Conservation (phyloP, 2,888 invertebrate genomes). For the Lissocephala sabroskyi region DNA sequence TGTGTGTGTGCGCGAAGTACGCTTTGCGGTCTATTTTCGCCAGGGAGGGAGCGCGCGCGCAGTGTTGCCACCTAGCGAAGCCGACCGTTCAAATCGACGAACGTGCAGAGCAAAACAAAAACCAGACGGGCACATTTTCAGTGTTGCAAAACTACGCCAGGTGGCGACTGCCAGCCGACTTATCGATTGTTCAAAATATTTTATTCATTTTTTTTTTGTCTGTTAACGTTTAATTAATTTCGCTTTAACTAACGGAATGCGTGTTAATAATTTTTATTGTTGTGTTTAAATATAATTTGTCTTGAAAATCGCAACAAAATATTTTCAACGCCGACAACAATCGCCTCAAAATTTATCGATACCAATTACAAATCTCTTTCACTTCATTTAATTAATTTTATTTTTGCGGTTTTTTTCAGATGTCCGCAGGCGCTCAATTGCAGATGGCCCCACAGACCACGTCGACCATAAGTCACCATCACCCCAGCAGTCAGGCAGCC, state of each 20-base stretch:
- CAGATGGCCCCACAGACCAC: slow-evolving; percentile 97
- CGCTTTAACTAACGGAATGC: no score
- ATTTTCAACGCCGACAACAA: not conserved
- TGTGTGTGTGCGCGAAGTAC: slow-evolving; percentile 13
- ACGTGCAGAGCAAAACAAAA: slow-evolving; percentile 52
- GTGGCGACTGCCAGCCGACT: not conserved
- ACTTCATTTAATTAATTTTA: not conserved
- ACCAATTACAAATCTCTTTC: not conserved
- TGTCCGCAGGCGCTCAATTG: slow-evolving; percentile 97
- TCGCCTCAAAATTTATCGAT: not conserved
- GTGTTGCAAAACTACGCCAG: slow-evolving; percentile 24
- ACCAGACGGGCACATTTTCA: slow-evolving; percentile 8
- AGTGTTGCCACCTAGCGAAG: slow-evolving; percentile 41
- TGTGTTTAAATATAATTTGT: not conserved
- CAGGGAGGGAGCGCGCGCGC: slow-evolving; percentile 13
- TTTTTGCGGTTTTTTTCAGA: slow-evolving; percentile 79
- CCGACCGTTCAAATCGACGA: slow-evolving; percentile 21
- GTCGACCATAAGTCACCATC: slow-evolving; percentile 73
- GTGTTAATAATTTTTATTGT: not conserved
- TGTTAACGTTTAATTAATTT: no score
- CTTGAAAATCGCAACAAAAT: not conserved
- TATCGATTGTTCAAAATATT: not conserved
- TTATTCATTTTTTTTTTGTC: no score
- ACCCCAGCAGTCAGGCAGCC: slow-evolving; percentile 57
- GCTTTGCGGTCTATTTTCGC: slow-evolving; percentile 32